Percentiles rank a stretch among this genome's conserved stretches.
Conservation (phyloP, 2,797 vertebrate genomes). For the Enteromius fasciolatus region DNA sequence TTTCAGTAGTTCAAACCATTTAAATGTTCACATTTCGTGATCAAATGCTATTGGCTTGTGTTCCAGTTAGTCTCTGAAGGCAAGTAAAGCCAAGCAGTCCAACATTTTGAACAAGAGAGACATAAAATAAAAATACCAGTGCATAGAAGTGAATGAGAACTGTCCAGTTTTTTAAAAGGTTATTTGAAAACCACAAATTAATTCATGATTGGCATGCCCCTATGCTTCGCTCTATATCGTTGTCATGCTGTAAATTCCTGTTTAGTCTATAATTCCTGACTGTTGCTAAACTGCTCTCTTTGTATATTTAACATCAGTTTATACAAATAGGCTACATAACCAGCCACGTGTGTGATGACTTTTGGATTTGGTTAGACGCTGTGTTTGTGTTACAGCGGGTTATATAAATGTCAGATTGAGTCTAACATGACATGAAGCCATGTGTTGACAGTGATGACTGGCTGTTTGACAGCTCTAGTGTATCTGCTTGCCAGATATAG, state of each 20-base stretch:
- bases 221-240: constrained; percentile 18
- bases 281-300: constrained; percentile 38
- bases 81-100: background rate
- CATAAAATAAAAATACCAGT: background rate
- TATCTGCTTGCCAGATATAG: constrained; percentile 16
- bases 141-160: background rate
- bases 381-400: constrained; percentile 38
- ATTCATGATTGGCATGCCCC: background rate
- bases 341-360: constrained; percentile 16
- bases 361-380: constrained; percentile 20
- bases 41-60: background rate
- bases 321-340: constrained; percentile 2
- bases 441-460: constrained; percentile 33
- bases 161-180: constrained; percentile 4
- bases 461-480: constrained; percentile 35
- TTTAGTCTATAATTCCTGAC: constrained; percentile 51
- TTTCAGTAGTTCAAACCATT: background rate
- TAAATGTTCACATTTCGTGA: background rate
- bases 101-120: background rate
- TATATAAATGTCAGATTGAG: constrained; percentile 47
- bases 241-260: constrained; percentile 45
- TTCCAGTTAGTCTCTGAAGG: background rate
- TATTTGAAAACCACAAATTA: background rate
- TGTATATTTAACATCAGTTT: constrained; percentile 48
- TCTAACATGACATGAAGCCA: constrained; percentile 22